Evolutionary conservation across 2,888 invertebrate species (phyloP), one percentile per base, ranked within the genome.

Genomic region (Nyleta sp.): DNA sequence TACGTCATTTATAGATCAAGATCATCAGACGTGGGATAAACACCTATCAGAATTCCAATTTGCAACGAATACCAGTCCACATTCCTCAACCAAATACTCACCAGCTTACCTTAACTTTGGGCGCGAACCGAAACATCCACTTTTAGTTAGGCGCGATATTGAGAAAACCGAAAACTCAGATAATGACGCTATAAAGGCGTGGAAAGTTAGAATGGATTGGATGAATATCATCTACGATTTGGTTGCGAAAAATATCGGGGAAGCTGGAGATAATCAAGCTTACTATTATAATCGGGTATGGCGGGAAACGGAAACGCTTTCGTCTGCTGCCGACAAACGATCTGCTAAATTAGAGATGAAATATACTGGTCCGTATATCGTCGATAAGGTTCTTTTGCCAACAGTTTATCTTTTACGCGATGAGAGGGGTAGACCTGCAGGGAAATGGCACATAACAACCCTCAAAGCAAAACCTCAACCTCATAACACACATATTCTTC

Each of bases 11-110:
- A 20, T 82, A 0, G 70, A 73, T 1, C 50, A 70, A 0, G 46
- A 81, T 22, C 84, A 85, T 5, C 71, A 68, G 10, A 64, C 79
- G 4, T 85, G 84, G 85, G 83, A 84, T 33, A 1, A 35, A 8
- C 68, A 83, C 44, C 13, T 84, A 0, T 50, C 55, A 0, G 70
- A 83, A 20, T 59, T 85, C 15, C 67, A 68, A 10, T 83, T 76
- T 35, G 84, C 85, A 2, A 13, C 78, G 2, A 71, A 81, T 28
- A 82, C 84, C 0, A 73, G 1, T 78, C 76, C 0, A 57, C 79
- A 35, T 11, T 35, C 35, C 11, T 8, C 35, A 8, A 35, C 8
- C 5, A 35, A 35, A 35, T 35, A 11, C 4, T 35, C 35, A 13
- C 35, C 35, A 35, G 35, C 35, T 2, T 35, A n/a, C 13, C n/a